These are phyloP conservation scores for Cephalopachus bancanus DNA, from an alignment of 2,797 vertebrate genomes.

Conservation along the genomic window DNA sequence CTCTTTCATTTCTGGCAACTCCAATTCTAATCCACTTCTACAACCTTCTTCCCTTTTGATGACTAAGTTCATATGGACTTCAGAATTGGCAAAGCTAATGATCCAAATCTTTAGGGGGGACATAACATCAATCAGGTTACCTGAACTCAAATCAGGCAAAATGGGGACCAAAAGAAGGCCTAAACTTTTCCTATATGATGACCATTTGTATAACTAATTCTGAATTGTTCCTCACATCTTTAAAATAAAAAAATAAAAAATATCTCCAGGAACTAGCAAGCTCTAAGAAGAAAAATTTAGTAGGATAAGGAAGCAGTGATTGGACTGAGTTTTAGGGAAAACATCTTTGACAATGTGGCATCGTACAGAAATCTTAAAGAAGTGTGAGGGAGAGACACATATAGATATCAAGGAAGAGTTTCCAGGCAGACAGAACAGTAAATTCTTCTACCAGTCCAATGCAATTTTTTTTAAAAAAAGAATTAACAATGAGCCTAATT, in stretches of 20 bases:
- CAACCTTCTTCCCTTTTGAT: not conserved
- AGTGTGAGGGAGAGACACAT: not conserved
- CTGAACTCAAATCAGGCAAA: too few relatives aligned
- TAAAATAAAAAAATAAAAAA: too few relatives aligned
- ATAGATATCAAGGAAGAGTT: not conserved
- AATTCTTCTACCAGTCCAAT: not conserved
- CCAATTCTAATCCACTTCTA: not conserved
- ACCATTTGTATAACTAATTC: too few relatives aligned
- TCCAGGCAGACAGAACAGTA: not conserved
- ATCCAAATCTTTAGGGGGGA: not conserved
- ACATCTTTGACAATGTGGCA: not conserved
- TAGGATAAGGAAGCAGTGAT: not conserved
- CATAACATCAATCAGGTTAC: too few relatives aligned
- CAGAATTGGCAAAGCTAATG: not conserved
- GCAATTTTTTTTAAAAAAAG: not conserved
- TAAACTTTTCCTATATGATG: too few relatives aligned
- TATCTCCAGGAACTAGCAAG: not conserved
- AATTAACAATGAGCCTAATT: not conserved
- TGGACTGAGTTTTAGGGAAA: not conserved
- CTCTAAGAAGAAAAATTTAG: not conserved
- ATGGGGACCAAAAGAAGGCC: too few relatives aligned
- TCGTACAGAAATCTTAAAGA: not conserved
- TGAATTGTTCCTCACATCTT: too few relatives aligned
- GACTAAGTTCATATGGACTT: not conserved
- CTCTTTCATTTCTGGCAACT: not conserved